Base-by-base conservation (phyloP, 2,888 invertebrate species). In the Salpingus planirostris region DNA sequence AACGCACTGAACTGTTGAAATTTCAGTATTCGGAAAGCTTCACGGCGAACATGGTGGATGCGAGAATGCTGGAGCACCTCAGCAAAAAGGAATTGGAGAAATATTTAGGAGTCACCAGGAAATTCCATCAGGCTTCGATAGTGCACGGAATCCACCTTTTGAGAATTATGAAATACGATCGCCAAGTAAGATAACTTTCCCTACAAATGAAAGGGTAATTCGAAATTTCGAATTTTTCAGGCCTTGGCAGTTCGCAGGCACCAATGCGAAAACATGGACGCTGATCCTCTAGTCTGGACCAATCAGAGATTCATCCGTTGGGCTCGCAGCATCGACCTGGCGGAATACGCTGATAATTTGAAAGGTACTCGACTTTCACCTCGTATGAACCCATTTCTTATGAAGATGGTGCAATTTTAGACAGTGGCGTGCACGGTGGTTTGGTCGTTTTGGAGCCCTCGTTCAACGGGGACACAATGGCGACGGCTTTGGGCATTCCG, bases 61-160 rank as follows among this genome's bases (percentile, higher is more conserved):
- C 92, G 2, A 74, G 93, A 35, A 86, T 95, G 80, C 67, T 95
- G 59, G 91, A 92, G 58, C 87, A 89, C 37, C 73, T 95, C 49
- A 89, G 89, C 54, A 90, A 91, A 65, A 91, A 92, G 59, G 93
- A 95, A 60, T 68, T 95, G 54, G 93, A 93, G 64, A 93, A 92
- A 64, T 83, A 90, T 60, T 75, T 95, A 32, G 88, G 87, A 4
- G 89, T 95, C 5, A 89, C 88, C 21, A 74, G 91, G 41, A 92
- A 92, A 65, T 92, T 92, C 65, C 92, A 93, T 68, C 92, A 93
- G 66, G 87, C 89, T 6, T 91, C 91, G 49, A 84, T 95, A 48
- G 86, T 92, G 29, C 91, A 92, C 58, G 93, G 89, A 37, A 88
- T 95, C 45, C 91, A 93, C 67, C 71, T 95, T 49, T 71, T 95